Conservation (phyloP, 2,888 invertebrate species). For the Noctua janthe region DNA sequence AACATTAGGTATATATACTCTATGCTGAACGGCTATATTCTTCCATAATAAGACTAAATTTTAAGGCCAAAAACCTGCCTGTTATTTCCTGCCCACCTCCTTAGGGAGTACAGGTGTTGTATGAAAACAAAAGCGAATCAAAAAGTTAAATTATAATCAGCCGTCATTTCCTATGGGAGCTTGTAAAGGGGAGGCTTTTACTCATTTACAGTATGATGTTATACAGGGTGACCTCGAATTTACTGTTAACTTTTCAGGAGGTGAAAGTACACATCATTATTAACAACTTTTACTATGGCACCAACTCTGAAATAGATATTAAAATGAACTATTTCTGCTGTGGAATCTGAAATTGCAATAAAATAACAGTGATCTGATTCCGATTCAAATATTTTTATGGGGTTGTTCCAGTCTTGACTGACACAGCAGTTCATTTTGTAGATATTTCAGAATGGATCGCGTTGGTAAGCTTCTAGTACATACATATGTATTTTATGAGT, state of each 20-base stretch:
- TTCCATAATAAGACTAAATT: not conserved
- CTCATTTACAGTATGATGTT: not conserved
- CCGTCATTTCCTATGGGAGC: conserved; percentile 15
- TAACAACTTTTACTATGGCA: not conserved
- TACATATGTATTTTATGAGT: conserved; percentile 16
- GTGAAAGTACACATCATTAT: not conserved
- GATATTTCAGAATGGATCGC: not conserved
- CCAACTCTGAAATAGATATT: not conserved
- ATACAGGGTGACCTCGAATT: not conserved
- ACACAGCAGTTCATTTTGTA: conserved; percentile 18
- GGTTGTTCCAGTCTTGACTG: conserved; percentile 14
- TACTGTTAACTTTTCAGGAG: too few relatives aligned
- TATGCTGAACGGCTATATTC: not conserved
- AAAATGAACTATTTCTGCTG: not conserved
- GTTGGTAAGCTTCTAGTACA: not conserved
- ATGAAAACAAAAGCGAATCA: conserved; percentile 38
- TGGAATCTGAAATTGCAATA: not conserved
- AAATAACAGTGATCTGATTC: not conserved
- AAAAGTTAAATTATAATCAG: conserved; percentile 36
- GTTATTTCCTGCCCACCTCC: too few relatives aligned
- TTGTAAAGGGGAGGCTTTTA: not conserved
- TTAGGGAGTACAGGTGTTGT: conserved; percentile 4
- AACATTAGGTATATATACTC: too few relatives aligned
- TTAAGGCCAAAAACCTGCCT: not conserved
- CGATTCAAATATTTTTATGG: conserved; percentile 6